Conservation (phyloP, 2,888 invertebrate genomes). For the Ceriagrion tenellum region DNA sequence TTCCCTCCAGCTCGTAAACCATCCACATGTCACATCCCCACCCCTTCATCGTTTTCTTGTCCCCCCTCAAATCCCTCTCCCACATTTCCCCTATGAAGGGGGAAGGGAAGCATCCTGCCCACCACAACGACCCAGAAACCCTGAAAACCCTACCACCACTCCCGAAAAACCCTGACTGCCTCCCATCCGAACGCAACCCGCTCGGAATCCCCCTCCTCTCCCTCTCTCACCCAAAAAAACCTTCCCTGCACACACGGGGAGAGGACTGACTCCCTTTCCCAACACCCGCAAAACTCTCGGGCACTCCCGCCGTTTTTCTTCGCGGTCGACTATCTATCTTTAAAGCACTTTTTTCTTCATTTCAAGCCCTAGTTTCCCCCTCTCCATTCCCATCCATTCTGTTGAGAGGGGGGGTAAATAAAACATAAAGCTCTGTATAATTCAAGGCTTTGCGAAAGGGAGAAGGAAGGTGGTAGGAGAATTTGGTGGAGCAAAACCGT, state of each 20-base stretch:
- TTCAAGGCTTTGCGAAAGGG: slow-evolving; percentile 24
- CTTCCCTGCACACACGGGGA: not conserved
- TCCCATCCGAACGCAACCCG: too few relatives aligned
- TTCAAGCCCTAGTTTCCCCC: slow-evolving; percentile 54
- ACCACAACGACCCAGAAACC: not conserved
- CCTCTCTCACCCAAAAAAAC: too few relatives aligned
- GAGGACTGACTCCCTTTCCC: too few relatives aligned
- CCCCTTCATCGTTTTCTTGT: not conserved
- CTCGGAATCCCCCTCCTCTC: not conserved
- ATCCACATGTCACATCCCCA: not conserved
- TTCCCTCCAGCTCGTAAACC: not conserved
- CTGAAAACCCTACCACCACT: not conserved
- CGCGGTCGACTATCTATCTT: slow-evolving; percentile 44
- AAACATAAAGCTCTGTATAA: slow-evolving; percentile 57
- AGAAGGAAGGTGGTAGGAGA: not conserved
- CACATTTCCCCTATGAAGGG: too few relatives aligned
- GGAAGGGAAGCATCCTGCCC: not conserved
- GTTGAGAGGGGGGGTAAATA: slow-evolving; percentile 54
- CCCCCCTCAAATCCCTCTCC: not conserved
- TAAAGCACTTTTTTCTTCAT: slow-evolving; percentile 60
- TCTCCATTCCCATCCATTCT: slow-evolving; percentile 54
- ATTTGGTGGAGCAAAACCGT: not conserved
- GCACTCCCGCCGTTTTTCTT: not conserved
- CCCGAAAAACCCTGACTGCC: not conserved
- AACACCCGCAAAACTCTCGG: too few relatives aligned